Evolutionary conservation across 2,888 invertebrate genomes (phyloP).

Genomic region (Tupiocoris notatus): DNA sequence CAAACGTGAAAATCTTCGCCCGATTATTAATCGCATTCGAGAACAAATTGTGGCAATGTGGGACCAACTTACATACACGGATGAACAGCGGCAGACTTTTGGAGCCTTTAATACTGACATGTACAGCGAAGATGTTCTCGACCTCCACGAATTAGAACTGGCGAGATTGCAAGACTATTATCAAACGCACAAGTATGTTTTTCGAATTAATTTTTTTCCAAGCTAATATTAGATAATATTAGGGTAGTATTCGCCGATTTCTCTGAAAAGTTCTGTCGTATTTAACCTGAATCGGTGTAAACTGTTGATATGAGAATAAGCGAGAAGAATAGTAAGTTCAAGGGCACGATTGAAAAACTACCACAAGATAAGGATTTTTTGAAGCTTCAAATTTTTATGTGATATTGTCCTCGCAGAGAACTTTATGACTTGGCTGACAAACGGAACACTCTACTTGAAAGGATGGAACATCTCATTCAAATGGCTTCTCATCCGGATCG

Average conservation of each 20-base stretch:
- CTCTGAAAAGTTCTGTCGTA: too few species aligned
- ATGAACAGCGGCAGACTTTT: constrained; percentile 63
- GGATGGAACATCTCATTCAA: constrained; percentile 72
- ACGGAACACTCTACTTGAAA: constrained; percentile 69
- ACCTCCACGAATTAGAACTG: constrained; percentile 74
- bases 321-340: too few species aligned
- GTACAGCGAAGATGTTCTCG: constrained; percentile 76
- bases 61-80: constrained; percentile 72
- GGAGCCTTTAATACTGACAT: constrained; percentile 65
- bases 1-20: constrained; percentile 70
- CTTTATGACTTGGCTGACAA: constrained; percentile 66
- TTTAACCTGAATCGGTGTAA: too few species aligned
- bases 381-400: too few species aligned
- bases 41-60: constrained; percentile 71
- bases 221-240: too few species aligned
- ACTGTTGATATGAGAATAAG: too few species aligned
- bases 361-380: too few species aligned
- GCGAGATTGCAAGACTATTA: constrained; percentile 67
- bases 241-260: too few species aligned
- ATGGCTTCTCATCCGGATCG: constrained; percentile 76
- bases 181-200: constrained; percentile 52
- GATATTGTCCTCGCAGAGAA: constrained; percentile 59
- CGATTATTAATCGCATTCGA: constrained; percentile 66
- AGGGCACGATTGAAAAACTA: too few species aligned
- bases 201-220: too few species aligned